Evolutionary conservation across 35 echinoderm and acorn worm genomes (phyloP), one percentile per base, ranked within the genome.

Genomic region (Nesometra sesokonis): DNA sequence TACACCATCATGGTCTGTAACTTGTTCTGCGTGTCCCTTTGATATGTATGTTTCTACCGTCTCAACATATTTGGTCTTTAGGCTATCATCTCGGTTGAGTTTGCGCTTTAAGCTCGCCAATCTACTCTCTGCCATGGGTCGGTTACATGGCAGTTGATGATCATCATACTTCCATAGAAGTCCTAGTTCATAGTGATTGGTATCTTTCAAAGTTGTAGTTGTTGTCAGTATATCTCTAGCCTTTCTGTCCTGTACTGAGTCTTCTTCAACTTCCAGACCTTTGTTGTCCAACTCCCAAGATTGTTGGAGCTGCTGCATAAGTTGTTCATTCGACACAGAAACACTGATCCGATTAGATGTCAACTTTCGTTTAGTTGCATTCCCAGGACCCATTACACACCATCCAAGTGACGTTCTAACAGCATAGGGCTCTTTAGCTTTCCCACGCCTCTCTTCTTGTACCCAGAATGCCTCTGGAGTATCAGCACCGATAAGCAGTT

Each of bases 401-500:
- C 90, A 87, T 31, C 90, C 90, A 19, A 91, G 52, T 3, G 46
- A 76, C 0, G 84, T 77, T 36, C 79, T 30, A 0, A 77, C 33
- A 0, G 85, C 85, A 33, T 87, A 91, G 30, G 90, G 90, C 47
- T 87, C 78, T 33, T 83, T 76, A 13, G 27, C 31, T 31, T 81
- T 11, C 5, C 78, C 85, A 23, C 43, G 67, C 82, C 80, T 87
- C 46, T 77, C 36, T n/a, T 88, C 85, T 13, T 76, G 30, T 3
- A 82, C 82, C 85, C 38, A 46, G 13, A 82, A 37, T 3, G 85
- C 85, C 34, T 91, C 78, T 34, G 90, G 90, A 8, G 38, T 82
- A 36, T 91, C 85, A 21, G 47, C 38, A 15, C 90, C 85, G 27
- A 91, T 87, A 29, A 91, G 79, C 17, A 91, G 34, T 27, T 11